Conservation (phyloP, 2,888 invertebrate species). For the Ctena decussata region DNA sequence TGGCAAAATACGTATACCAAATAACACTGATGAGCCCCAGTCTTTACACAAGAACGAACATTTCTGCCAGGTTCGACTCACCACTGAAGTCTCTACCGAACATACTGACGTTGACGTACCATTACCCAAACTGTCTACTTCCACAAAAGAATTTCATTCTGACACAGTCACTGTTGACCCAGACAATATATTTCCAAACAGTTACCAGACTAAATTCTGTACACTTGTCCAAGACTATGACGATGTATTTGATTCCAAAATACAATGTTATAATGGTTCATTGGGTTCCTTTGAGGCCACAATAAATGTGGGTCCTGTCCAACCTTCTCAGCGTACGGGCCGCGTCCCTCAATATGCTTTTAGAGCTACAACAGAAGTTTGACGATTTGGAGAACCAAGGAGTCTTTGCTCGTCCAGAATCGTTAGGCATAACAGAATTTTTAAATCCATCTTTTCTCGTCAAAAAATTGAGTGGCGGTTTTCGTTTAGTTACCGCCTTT, state of each 20-base stretch:
- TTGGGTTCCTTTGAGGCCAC: background rate
- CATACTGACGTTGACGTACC: background rate
- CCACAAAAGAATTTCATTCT: background rate
- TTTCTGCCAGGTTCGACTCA: conserved; percentile 36
- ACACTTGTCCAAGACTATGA: background rate
- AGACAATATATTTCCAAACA: background rate
- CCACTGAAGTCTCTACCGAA: background rate
- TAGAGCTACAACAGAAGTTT: background rate
- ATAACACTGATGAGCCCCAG: conserved; percentile 40
- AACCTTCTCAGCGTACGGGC: conserved; percentile 8
- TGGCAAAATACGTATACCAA: conserved; percentile 47
- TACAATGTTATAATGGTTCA: conserved; percentile 4
- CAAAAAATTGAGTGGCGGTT: too few species aligned
- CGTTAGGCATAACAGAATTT: background rate
- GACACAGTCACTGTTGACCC: conserved; percentile 19
- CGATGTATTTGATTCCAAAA: conserved; percentile 3
- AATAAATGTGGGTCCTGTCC: conserved; percentile 13
- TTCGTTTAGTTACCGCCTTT: too few species aligned
- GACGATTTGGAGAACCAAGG: background rate
- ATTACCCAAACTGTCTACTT: background rate
- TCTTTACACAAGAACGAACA: conserved; percentile 39
- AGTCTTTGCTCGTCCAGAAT: background rate
- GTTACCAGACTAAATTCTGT: background rate
- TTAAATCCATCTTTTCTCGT: too few species aligned
- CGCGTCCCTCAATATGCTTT: conserved; percentile 10